Conservation (phyloP, 2,797 vertebrate species). For the Simalia tracyae region DNA sequence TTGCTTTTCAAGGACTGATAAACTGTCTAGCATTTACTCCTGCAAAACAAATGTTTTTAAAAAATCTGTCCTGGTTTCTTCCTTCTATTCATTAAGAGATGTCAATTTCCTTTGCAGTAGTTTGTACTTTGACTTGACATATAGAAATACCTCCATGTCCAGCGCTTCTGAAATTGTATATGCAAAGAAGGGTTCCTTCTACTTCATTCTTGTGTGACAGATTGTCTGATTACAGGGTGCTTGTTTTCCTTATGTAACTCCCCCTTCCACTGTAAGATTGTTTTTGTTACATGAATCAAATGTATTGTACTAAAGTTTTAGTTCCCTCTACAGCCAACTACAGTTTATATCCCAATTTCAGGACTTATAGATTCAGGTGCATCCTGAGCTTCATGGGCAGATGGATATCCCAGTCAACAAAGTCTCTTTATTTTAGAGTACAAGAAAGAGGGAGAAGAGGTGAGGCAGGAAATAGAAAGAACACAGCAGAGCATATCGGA, state of each 20-base stretch:
- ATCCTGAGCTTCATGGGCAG: slow-evolving; percentile 30
- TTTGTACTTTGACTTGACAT: neutral
- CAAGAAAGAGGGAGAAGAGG: slow-evolving; percentile 12
- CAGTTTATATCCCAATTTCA: neutral
- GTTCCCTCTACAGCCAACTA: slow-evolving; percentile 14
- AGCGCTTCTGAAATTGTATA: neutral
- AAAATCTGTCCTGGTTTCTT: neutral
- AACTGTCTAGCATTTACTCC: slow-evolving; percentile 34
- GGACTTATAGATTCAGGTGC: slow-evolving; percentile 43
- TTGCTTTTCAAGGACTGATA: slow-evolving; percentile 31
- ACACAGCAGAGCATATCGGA: neutral
- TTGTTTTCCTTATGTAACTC: neutral
- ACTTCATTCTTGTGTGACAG: neutral
- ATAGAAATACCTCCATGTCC: neutral
- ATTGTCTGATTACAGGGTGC: neutral
- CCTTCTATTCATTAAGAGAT: neutral
- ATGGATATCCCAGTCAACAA: slow-evolving; percentile 40
- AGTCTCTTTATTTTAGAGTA: slow-evolving; percentile 19
- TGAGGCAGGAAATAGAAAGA: neutral
- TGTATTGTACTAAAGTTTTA: neutral
- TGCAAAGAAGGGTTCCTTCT: neutral
- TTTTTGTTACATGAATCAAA: neutral
- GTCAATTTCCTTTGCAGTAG: neutral
- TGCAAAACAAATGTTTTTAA: neutral
- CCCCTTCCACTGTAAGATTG: neutral